Base-by-base conservation (phyloP, 2,113 vertebrate genomes). In the Fukomys damarensis region DNA sequence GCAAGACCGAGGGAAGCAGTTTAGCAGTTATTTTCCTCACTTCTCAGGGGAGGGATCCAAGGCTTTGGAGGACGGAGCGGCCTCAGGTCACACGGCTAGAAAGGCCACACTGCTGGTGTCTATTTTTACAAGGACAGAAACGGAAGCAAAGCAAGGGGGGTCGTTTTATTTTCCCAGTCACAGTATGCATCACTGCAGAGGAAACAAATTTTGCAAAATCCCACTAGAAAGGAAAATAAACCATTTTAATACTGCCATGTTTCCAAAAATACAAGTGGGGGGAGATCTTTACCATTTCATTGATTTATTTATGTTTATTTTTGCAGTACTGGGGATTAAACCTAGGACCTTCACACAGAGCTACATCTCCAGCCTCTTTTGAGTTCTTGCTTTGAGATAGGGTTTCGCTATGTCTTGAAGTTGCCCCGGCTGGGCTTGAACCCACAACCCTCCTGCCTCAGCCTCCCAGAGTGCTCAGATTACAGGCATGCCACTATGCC, bases 91-190 rank as follows among this genome's bases (percentile, higher is more conserved):
- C 58, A 63, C 1, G 10, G 65, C 41, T 28, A 8, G 20, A 58
- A 77, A 77, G 38, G 26, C n/a, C 54, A 49, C 41, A 63, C 30
- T 8, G 43, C 54, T 24, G 4, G 9, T 0, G 2, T 20, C 46
- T 54, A 11, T 83, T 95, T 77, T 59, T 32, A 82, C 19, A 41
- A 28, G 7, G 30, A 70, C 58, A 59, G 41, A 86, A 56, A 72
- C 7, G 6, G 59, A 63, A 46, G 76, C 20, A 10, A 84, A 88
- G 41, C 4, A 7, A 82, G 9, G 10, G 61, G 46, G 79, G 41
- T 38, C 35, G 8, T 43, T 85, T 93, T 58, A 83, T 90, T 94
- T 95, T 77, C 80, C 92, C 70, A 61, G 56, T 32, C 86, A 56
- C 28, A 46, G 28, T 56, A 3, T 11, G 14, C 58, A 54, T 74